These are phyloP conservation scores for Magallana nippona DNA, from an alignment of 2,888 invertebrate species.

Conservation along the genomic window DNA sequence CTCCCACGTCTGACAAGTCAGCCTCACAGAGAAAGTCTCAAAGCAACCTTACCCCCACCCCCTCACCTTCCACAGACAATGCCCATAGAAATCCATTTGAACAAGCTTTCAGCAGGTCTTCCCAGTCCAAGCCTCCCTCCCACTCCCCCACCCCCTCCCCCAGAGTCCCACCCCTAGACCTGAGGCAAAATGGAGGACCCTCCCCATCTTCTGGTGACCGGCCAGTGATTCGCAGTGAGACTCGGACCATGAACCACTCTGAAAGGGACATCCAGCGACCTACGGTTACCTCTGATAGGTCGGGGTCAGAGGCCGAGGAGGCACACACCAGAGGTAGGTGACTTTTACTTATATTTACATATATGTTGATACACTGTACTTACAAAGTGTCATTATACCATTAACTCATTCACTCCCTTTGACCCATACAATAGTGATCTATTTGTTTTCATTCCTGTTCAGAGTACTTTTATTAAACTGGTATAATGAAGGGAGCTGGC, in stretches of 20 bases:
- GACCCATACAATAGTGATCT: too few species aligned
- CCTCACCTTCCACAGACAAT: slow-evolving; percentile 53
- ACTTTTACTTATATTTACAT: background rate
- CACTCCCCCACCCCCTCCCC: background rate
- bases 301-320: slow-evolving; percentile 61
- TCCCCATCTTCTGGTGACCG: slow-evolving; percentile 49
- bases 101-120: slow-evolving; percentile 61
- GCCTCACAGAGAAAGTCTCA: background rate
- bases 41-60: slow-evolving; percentile 50
- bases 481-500: too few species aligned
- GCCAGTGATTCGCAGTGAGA: slow-evolving; percentile 62
- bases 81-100: slow-evolving; percentile 33
- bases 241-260: slow-evolving; percentile 63
- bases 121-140: slow-evolving; percentile 58
- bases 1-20: slow-evolving; percentile 32
- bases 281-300: slow-evolving; percentile 58
- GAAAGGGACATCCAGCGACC: slow-evolving; percentile 53
- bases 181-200: background rate
- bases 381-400: too few species aligned
- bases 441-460: too few species aligned
- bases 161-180: slow-evolving; percentile 5
- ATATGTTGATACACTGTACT: too few species aligned
- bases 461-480: too few species aligned
- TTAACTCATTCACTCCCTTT: too few species aligned
- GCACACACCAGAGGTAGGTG: slow-evolving; percentile 47